phyloP scores from a whole-genome alignment of 2,888 invertebrate genomes.

The Bursaphelenchus okinawaensis region DNA sequence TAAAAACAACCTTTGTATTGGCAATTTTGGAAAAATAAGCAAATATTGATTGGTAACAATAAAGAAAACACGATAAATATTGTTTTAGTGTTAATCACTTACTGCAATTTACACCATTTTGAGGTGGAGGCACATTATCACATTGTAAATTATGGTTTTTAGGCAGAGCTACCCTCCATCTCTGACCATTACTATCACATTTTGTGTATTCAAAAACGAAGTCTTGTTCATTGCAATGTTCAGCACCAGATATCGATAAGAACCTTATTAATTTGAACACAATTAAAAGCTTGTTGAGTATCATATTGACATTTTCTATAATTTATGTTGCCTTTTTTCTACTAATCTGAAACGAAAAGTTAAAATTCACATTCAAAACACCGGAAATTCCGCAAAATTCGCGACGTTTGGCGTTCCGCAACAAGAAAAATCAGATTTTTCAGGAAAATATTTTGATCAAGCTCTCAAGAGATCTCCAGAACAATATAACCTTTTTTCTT shows the following conservation, averaged over 20 bases:
- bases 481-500: background rate
- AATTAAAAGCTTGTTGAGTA: too few species aligned
- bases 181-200: conserved; percentile 35
- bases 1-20: conserved; percentile 33
- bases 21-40: background rate
- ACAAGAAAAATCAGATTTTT: background rate
- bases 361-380: too few species aligned
- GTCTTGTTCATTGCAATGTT: conserved; percentile 21
- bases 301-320: too few species aligned
- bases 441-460: too few species aligned
- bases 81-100: conserved; percentile 42
- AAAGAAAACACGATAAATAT: conserved; percentile 2
- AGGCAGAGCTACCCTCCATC: conserved; percentile 65
- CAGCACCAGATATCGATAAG: too few species aligned
- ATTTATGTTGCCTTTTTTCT: too few species aligned
- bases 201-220: conserved; percentile 35
- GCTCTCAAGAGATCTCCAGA: background rate
- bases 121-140: conserved; percentile 60
- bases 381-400: background rate
- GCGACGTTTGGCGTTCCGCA: background rate
- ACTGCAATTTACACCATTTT: conserved; percentile 63
- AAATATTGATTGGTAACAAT: too few species aligned
- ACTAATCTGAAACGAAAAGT: too few species aligned
- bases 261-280: too few species aligned
- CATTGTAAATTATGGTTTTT: conserved; percentile 57